Percentiles rank a stretch among this genome's conserved stretches.
Evolutionary conservation across 2,888 invertebrate genomes (phyloP).

Genomic region (Pseudoips prasinana): DNA sequence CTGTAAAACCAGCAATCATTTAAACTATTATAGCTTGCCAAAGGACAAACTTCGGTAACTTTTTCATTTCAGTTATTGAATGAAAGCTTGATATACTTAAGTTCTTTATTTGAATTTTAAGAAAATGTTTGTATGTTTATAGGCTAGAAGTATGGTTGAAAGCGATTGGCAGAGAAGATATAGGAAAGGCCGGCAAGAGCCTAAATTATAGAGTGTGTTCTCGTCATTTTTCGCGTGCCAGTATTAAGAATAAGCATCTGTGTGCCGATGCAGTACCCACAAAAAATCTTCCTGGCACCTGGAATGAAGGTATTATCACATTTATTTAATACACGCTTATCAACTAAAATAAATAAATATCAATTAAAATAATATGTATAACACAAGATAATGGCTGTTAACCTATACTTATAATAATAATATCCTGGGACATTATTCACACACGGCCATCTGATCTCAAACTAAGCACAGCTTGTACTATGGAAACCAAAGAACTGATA

Average conservation of each 20-base stretch:
- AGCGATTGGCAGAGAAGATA: slow-evolving; percentile 54
- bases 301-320: slow-evolving; percentile 41
- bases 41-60: slow-evolving; percentile 56
- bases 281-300: slow-evolving; percentile 47
- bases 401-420: too few relatives aligned
- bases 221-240: slow-evolving; percentile 55
- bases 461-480: too few relatives aligned
- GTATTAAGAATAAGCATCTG: slow-evolving; percentile 57
- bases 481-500: too few relatives aligned
- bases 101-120: not conserved
- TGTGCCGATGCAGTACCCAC: slow-evolving; percentile 60
- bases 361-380: too few relatives aligned
- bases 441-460: too few relatives aligned
- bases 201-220: slow-evolving; percentile 60
- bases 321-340: too few relatives aligned
- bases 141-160: slow-evolving; percentile 63
- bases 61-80: not conserved
- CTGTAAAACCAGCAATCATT: slow-evolving; percentile 58
- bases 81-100: not conserved
- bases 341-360: too few relatives aligned
- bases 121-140: slow-evolving; percentile 15
- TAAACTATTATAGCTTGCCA: slow-evolving; percentile 65
- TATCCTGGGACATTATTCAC: too few relatives aligned
- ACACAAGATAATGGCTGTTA: too few relatives aligned
- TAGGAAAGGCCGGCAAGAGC: slow-evolving; percentile 40